Base-by-base conservation (phyloP, 2,888 invertebrate species). In the Eueremaeus valkanovi region DNA sequence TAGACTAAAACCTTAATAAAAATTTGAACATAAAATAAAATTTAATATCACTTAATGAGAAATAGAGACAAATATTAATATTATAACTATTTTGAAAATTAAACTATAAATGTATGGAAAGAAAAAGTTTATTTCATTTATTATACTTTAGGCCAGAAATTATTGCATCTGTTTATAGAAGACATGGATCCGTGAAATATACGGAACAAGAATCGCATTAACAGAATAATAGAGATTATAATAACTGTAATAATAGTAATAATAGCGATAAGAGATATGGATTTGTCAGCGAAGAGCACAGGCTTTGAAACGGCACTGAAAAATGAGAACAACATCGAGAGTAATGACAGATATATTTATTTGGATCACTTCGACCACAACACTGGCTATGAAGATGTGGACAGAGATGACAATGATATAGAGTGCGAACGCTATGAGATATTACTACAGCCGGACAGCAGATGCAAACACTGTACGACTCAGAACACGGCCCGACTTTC, bases 391-490 rank as follows among this genome's bases (percentile, higher is more conserved):
- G 31, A 29, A 13, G 58, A 58, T n/a, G n/a, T 11, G 49, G 49
- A 49, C 3, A 5, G 16, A n/a, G 49, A 49, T 8, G n/a, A 49
- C n/a, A 5, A 27, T 6, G 27, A 58, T 6, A 58, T n/a, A 11
- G 31, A 61, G 27, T 18, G 31, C 16, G 31, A 61, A 42, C 21
- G 27, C n/a, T 68, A 68, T 42, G 68, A 68, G 13, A 68, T 68
- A 68, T 68, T 68, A n/a, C 21, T 68, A 42, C 24, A 42, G 16
- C 68, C 68, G 3, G 68, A 68, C 16, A 55, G 21, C 3, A 61
- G 31, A 24, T 8, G 21, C 2, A 11, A 61, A 18, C 27, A 16
- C 29, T 21, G n/a, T 21, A 6, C 5, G 3, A 36, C 18, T 24
- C 40, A 42, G 24, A 68, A 24, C 68, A n/a, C n/a, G 3, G 11